Base-by-base conservation (phyloP, 1,140 invertebrate genomes). In the Chlorops oryzae region DNA sequence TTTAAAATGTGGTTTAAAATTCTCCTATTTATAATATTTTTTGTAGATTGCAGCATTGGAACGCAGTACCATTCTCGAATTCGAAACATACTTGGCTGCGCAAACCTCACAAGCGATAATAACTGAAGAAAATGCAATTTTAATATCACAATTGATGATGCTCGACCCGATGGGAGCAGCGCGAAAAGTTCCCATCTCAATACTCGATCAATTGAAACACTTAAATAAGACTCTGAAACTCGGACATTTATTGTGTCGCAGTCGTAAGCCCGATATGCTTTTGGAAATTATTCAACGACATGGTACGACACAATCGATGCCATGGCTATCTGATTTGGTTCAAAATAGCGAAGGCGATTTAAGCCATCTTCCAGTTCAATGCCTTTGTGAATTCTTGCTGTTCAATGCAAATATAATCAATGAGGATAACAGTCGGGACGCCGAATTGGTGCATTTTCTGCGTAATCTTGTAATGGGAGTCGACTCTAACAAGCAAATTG, bases 281-380 rank as follows among this genome's bases (percentile, higher is more conserved):
- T 74, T 97, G 41, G 90, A 96, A 63, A 90, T 97, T 39, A 96
- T 97, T 65, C 87, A 93, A 56, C 73, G 90, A 47, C 86, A 86
- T 64, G 90, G 89, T 53, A 86, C 90, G 10, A 87, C 85, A 17
- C 88, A 91, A 54, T 90, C 93, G 18, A 96, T 98, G 92, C 92
- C 94, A 4, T 98, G 94, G 94, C 76, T 98, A 28, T 91, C 92
- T 12, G 92, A 96, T 69, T 74, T 98, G 24, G 90, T 98, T 12
- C 88, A 94, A 56, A 92, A 88, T 55, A 91, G 88, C 58, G 91
- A 95, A 62, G 78, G 81, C 67, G 72, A 70, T 39, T 70, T 70
- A 18, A 66, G 60, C 55, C 65, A 73, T 41, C 56, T 98, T 7
- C 94, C 94, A 0, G 92, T 97, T 20, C 93, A 96, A 62, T 96